Percentiles rank a stretch among this genome's conserved stretches.
Evolutionary conservation across 2,888 invertebrate species (phyloP).

Genomic region (Coelogynopora nodosa): DNA sequence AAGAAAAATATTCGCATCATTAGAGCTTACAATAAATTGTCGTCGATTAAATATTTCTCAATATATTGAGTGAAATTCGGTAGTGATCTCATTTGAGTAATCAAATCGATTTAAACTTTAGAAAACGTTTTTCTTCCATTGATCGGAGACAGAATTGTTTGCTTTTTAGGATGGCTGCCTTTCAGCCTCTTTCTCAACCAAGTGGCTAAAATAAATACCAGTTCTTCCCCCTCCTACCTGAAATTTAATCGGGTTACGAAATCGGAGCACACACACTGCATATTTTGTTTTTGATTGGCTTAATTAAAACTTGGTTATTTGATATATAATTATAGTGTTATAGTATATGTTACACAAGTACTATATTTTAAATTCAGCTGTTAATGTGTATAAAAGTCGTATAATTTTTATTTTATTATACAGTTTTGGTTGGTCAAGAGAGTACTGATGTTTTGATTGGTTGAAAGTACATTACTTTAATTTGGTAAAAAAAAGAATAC

Average conservation of each 20-base stretch:
- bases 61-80: not conserved
- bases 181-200: not conserved
- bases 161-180: slow-evolving; percentile 3
- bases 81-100: slow-evolving; percentile 18
- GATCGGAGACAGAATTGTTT: not conserved
- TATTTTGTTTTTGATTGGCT: not conserved
- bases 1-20: not conserved
- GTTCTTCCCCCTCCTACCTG: slow-evolving; percentile 6
- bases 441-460: too few species aligned
- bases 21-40: not conserved
- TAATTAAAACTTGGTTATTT: not conserved
- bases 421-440: too few species aligned
- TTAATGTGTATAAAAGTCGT: too few species aligned
- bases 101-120: slow-evolving; percentile 23
- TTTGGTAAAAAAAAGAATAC: too few species aligned
- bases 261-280: not conserved
- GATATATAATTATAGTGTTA: too few species aligned
- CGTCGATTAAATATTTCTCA: not conserved
- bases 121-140: slow-evolving; percentile 25
- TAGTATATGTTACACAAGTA: too few species aligned
- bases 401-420: too few species aligned
- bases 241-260: not conserved
- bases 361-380: too few species aligned
- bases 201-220: slow-evolving; percentile 13
- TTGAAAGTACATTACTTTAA: too few species aligned